Base-by-base conservation (phyloP, 1,140 invertebrate genomes). In the Radopholus similis region DNA sequence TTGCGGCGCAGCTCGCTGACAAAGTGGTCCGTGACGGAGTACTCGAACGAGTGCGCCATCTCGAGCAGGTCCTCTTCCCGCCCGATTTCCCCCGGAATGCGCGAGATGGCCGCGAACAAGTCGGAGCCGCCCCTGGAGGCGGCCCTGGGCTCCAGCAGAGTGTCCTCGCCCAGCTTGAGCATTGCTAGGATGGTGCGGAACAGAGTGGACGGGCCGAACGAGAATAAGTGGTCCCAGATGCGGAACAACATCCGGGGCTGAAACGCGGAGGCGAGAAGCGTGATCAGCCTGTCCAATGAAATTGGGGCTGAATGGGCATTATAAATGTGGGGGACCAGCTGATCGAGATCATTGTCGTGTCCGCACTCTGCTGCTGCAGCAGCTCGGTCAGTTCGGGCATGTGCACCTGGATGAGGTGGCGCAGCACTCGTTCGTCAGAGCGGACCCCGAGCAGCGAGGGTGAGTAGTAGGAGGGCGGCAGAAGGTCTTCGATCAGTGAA, bases 391-490 rank as follows among this genome's bases (percentile, higher is more conserved):
- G 88, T 67, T 92, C 89, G 1, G 94, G 90, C 75, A 97, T 86
- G 83, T 90, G 93, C 76, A 88, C 66, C 34, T 72, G 49, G 15
- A 98, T 90, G 55, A 98, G 84, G 57, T 93, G 91, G 74, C 92
- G 86, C 69, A 97, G 85, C 11, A 98, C 93, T 81, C 89, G 88
- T 85, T 96, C 93, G 83, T 98, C 95, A 15, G 93, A 93, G 82
- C 87, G 79, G 8, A 85, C 81, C 21, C 93, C 93, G 80, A 95
- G 88, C 26, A 97, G 86, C 37, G 92, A 94, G 65, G 91, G 91
- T 53, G 92, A 94, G 85, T 96, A 98, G 85, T 97, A 98, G 4
- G 93, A 95, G 60, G 94, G 91, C 59, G 95, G 95, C 64, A 98
- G 86, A 18, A 97, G 86, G 85, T 98, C 94, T 88, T 98, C 95